A percentile compares a stretch with the other conserved stretches of the same genome.
Evolutionary conservation across 1,140 invertebrate species (phyloP).

Genomic region (Drosophila santomea): DNA sequence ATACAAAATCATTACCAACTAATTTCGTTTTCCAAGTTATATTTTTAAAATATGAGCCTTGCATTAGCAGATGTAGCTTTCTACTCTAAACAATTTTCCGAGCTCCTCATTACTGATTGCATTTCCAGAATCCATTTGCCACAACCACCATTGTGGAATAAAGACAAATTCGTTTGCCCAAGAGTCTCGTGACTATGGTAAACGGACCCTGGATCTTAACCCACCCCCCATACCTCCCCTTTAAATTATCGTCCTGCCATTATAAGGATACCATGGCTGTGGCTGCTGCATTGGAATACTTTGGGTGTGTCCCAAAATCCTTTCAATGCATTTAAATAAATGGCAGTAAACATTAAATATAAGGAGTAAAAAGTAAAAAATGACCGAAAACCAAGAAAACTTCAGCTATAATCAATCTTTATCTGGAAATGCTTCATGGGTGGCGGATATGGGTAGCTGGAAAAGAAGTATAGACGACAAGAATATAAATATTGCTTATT

Average conservation of each 20-base stretch:
- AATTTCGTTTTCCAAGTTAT: not conserved
- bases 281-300: conserved; percentile 20
- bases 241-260: conserved; percentile 31
- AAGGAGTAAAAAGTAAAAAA: conserved; percentile 40
- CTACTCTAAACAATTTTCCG: not conserved
- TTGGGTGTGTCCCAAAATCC: conserved; percentile 56
- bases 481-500: conserved; percentile 57
- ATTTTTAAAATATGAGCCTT: not conserved
- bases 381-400: conserved; percentile 28
- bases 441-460: too few relatives aligned
- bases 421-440: conserved; percentile 57
- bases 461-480: too few relatives aligned
- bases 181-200: conserved; percentile 2
- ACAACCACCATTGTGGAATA: conserved; percentile 10
- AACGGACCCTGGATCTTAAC: conserved; percentile 13
- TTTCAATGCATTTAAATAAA: conserved; percentile 75
- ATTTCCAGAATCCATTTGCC: conserved; percentile 41
- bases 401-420: conserved; percentile 78
- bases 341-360: conserved; percentile 53
- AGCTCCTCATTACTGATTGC: conserved; percentile 37
- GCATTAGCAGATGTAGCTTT: too few relatives aligned
- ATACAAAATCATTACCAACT: too few relatives aligned
- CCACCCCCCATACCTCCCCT: conserved; percentile 7
- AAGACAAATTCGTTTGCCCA: not conserved
- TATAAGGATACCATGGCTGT: conserved; percentile 39